phyloP scores from a whole-genome alignment of 2,113 vertebrate genomes.

The Chaenocephalus aceratus region DNA sequence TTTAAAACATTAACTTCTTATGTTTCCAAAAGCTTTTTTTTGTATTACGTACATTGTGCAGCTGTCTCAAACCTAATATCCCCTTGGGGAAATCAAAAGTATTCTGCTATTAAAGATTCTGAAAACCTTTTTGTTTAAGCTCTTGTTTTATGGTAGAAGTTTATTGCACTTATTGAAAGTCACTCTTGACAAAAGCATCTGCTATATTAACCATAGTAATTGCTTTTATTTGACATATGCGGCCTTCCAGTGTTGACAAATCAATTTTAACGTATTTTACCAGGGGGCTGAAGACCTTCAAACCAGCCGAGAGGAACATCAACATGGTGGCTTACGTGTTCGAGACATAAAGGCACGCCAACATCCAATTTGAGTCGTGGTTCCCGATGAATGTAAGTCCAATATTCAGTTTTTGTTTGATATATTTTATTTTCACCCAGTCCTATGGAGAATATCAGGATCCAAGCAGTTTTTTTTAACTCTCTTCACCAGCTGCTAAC shows the following conservation, averaged over 20 bases:
- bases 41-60: no score
- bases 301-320: background rate
- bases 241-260: no score
- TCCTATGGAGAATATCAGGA: background rate
- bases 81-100: no score
- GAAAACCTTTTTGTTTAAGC: no score
- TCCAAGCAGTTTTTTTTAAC: background rate
- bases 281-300: conserved; percentile 21
- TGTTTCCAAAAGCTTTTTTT: no score
- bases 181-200: background rate
- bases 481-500: background rate
- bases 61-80: no score
- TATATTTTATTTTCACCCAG: background rate
- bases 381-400: conserved; percentile 9
- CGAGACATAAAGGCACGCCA: background rate
- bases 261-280: background rate
- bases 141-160: no score
- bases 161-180: background rate
- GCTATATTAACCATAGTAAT: background rate
- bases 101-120: no score
- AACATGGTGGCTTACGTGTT: background rate
- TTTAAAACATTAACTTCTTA: background rate
- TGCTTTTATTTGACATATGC: background rate
- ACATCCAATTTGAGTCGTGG: background rate
- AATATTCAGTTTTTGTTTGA: background rate